Conservation (phyloP, 2,797 vertebrate genomes). For the Anabacerthia variegaticeps region DNA sequence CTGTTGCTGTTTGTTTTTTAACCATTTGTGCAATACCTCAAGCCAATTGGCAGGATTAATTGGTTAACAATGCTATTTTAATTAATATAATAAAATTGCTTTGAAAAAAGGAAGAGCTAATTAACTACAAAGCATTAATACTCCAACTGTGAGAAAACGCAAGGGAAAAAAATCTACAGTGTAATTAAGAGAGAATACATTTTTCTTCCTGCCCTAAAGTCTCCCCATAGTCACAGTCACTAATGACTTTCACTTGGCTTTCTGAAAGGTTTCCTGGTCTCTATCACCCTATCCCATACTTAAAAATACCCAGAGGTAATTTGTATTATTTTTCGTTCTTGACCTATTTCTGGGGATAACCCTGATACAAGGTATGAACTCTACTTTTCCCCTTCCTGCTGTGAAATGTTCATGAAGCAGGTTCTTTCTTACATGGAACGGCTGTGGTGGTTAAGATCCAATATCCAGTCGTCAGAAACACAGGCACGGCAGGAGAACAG, state of each 20-base stretch:
- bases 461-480: neutral
- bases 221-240: neutral
- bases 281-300: fast-evolving
- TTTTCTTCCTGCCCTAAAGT: neutral
- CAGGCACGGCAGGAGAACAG: neutral
- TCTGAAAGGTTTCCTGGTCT: conserved; percentile 3
- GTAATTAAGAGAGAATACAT: conserved; percentile 48
- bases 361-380: neutral
- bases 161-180: conserved; percentile 7
- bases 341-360: neutral
- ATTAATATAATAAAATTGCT: neutral
- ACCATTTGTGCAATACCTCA: conserved; percentile 21
- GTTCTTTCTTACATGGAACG: neutral
- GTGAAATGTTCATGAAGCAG: neutral
- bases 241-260: conserved; percentile 10
- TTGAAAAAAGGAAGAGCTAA: conserved; percentile 39
- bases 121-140: conserved; percentile 23
- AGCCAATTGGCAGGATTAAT: neutral
- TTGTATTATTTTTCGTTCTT: neutral
- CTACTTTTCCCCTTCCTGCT: neutral
- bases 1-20: conserved; percentile 26
- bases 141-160: conserved; percentile 3
- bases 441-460: neutral
- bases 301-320: neutral
- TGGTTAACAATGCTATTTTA: conserved; percentile 8